These are phyloP conservation scores for Eupithecia subumbrata DNA, from an alignment of 2,888 invertebrate genomes.

Conservation along the genomic window DNA sequence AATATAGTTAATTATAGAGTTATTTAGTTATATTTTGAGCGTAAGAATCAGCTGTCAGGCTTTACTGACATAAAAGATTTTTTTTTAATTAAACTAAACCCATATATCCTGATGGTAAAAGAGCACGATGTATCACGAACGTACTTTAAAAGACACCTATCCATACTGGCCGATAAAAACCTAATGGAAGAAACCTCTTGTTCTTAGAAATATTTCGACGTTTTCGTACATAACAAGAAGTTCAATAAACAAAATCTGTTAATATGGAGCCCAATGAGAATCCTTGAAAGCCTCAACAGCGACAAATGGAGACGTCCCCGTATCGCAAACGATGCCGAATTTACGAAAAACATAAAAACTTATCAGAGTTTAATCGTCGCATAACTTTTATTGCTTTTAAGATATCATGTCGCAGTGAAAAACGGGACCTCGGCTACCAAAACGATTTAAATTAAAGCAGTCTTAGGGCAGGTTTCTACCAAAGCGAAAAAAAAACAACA, in stretches of 20 bases:
- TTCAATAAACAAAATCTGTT: background rate
- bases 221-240: background rate
- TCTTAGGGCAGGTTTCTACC: background rate
- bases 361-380: conserved; percentile 47
- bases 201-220: background rate
- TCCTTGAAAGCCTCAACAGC: conserved; percentile 6
- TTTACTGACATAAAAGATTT: background rate
- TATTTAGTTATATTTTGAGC: too few relatives aligned
- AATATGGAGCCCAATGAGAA: background rate
- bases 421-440: conserved; percentile 44
- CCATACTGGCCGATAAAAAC: background rate
- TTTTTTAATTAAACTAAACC: background rate
- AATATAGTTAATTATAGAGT: too few relatives aligned
- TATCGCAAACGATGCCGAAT: conserved; percentile 33
- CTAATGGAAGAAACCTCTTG: background rate
- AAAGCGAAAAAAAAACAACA: background rate
- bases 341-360: conserved; percentile 41
- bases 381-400: conserved; percentile 49
- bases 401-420: conserved; percentile 38
- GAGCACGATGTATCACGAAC: background rate
- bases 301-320: conserved; percentile 48
- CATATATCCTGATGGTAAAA: too few relatives aligned
- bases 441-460: conserved; percentile 44
- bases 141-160: background rate
- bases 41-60: too few relatives aligned